A percentile compares a stretch with the other conserved stretches of the same genome.
Conservation (phyloP, 2,113 vertebrate genomes). For the Phycodurus eques region DNA sequence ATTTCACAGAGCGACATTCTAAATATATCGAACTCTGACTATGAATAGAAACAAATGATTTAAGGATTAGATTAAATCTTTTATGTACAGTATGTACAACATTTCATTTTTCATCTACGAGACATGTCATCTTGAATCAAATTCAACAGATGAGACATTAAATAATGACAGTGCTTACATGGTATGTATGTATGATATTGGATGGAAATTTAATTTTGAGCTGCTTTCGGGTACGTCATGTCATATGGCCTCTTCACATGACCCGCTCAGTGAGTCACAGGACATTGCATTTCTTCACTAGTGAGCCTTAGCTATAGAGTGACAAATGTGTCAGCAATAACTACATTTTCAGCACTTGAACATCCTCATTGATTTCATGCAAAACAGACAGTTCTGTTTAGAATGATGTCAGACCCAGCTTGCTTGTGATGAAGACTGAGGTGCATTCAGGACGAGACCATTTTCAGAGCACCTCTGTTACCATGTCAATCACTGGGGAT, state of each 20-base stretch:
- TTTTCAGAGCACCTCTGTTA: constrained; percentile 29
- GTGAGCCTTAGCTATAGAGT: constrained; percentile 12
- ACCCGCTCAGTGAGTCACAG: constrained; percentile 26
- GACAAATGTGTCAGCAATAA: constrained; percentile 28
- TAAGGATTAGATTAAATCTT: neutral
- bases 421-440: neutral
- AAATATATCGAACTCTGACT: neutral
- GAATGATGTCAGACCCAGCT: constrained; percentile 22
- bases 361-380: constrained; percentile 26
- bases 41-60: neutral
- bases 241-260: constrained; percentile 29
- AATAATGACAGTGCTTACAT: neutral
- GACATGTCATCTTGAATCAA: too few relatives aligned
- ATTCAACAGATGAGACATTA: too few relatives aligned
- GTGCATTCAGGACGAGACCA: constrained; percentile 27
- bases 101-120: neutral
- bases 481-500: constrained; percentile 50
- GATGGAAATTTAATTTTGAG: neutral
- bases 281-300: neutral
- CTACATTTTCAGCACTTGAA: constrained; percentile 17
- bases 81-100: neutral
- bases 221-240: constrained; percentile 20
- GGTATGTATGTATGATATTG: neutral
- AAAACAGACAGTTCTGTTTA: constrained; percentile 37
- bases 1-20: neutral